Percentiles rank a stretch among this genome's conserved stretches.
Evolutionary conservation across 2,113 vertebrate species (phyloP).

Genomic region (Macquaria ambigua): DNA sequence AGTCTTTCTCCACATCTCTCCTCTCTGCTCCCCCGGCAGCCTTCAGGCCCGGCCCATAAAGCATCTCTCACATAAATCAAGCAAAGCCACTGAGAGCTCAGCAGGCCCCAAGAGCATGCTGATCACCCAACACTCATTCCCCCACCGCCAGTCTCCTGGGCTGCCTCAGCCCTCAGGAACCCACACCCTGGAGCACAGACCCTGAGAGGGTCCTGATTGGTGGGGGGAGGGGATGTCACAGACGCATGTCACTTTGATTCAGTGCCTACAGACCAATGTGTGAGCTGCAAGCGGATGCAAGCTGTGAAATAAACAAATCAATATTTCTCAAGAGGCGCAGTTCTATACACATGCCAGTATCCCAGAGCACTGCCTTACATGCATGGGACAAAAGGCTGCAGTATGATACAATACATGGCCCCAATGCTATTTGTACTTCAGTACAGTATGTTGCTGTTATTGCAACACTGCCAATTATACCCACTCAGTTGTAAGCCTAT

Average conservation of each 20-base stretch:
- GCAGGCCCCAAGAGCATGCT: slow-evolving; percentile 59
- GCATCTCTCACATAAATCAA: slow-evolving; percentile 73
- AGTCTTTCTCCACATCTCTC: slow-evolving; percentile 50
- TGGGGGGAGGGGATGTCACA: slow-evolving; percentile 24
- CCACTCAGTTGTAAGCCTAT: slow-evolving; percentile 44
- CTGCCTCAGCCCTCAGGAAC: slow-evolving; percentile 42
- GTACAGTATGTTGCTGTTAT: slow-evolving; percentile 3
- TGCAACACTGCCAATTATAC: slow-evolving; percentile 41
- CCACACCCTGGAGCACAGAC: slow-evolving; percentile 46
- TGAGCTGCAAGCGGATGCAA: slow-evolving; percentile 39
- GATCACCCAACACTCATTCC: slow-evolving; percentile 61
- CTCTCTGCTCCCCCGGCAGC: slow-evolving; percentile 41
- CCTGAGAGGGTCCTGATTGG: slow-evolving; percentile 37
- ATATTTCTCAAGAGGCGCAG: slow-evolving; percentile 45
- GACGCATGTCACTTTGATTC: slow-evolving; percentile 57
- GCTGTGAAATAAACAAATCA: slow-evolving; percentile 68
- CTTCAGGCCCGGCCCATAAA: slow-evolving; percentile 52
- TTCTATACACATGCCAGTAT: slow-evolving; percentile 7
- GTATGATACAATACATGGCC: not conserved
- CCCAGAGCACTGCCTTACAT: slow-evolving; percentile 17
- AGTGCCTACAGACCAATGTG: slow-evolving; percentile 39
- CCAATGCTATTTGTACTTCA: not conserved
- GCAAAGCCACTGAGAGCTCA: slow-evolving; percentile 48
- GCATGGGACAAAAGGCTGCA: slow-evolving; percentile 8
- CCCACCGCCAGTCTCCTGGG: slow-evolving; percentile 47